phyloP scores from a whole-genome alignment of 1,140 invertebrate genomes.

The Habropoda laboriosa region DNA sequence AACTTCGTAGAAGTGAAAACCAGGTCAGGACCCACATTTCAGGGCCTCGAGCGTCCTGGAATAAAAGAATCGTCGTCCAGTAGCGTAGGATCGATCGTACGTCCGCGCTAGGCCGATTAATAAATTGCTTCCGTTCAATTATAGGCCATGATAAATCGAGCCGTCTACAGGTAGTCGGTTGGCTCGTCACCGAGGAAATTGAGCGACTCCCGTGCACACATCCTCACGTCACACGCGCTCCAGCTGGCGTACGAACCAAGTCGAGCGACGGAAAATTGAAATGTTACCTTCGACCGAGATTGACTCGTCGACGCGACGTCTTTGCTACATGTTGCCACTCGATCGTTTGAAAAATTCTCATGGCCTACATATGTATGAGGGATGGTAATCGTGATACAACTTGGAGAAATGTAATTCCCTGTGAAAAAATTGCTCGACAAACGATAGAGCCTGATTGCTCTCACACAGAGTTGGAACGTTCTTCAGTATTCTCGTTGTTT shows the following conservation, averaged over 20 bases:
- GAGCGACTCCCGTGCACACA: constrained; percentile 32
- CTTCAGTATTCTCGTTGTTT: too few relatives aligned
- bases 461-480: too few relatives aligned
- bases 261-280: constrained; percentile 64
- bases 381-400: too few relatives aligned
- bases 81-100: constrained; percentile 52
- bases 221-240: background rate
- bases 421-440: too few relatives aligned
- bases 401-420: too few relatives aligned
- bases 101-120: constrained; percentile 63
- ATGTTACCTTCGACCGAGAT: constrained; percentile 63
- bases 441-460: too few relatives aligned
- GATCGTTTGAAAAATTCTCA: too few relatives aligned
- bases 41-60: background rate
- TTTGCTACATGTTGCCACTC: too few relatives aligned
- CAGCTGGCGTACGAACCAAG: constrained; percentile 5
- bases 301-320: constrained; percentile 53
- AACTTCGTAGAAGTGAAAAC: background rate
- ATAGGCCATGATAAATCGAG: constrained; percentile 67
- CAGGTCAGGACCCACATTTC: background rate
- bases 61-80: constrained; percentile 47
- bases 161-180: constrained; percentile 59
- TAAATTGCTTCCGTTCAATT: constrained; percentile 71
- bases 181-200: constrained; percentile 66
- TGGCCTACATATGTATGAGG: too few relatives aligned